Conservation (phyloP, 2,797 vertebrate genomes). For the Calcarius lapponicus region DNA sequence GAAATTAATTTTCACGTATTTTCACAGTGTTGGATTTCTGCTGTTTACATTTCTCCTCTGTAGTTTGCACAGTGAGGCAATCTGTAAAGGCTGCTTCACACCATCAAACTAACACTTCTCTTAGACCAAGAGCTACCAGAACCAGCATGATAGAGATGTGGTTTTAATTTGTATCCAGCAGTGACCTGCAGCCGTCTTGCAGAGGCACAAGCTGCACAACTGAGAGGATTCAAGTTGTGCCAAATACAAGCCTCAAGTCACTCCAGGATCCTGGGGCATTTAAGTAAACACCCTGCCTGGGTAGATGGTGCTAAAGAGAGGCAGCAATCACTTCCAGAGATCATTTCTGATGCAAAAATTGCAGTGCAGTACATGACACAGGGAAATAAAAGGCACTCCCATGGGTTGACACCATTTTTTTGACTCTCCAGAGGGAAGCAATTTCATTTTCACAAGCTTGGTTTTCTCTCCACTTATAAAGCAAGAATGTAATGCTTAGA, state of each 20-base stretch:
- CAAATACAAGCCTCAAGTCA: background rate
- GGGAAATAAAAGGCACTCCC: background rate
- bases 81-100: background rate
- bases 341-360: background rate
- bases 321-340: background rate
- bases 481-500: background rate
- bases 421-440: background rate
- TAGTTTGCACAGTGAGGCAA: background rate
- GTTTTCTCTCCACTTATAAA: background rate
- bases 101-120: background rate
- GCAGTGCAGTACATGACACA: background rate
- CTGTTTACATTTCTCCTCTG: background rate
- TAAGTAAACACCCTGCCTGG: background rate
- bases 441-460: background rate
- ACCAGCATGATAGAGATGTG: background rate
- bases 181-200: background rate
- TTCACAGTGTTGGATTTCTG: background rate
- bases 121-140: background rate
- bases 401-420: rapidly evolving
- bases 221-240: background rate
- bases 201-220: background rate
- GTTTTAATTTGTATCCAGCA: background rate
- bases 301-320: background rate
- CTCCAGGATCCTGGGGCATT: rapidly evolving
- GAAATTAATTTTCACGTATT: background rate